Conservation (phyloP, 2,113 vertebrate genomes). For the Megaleporinus macrocephalus region DNA sequence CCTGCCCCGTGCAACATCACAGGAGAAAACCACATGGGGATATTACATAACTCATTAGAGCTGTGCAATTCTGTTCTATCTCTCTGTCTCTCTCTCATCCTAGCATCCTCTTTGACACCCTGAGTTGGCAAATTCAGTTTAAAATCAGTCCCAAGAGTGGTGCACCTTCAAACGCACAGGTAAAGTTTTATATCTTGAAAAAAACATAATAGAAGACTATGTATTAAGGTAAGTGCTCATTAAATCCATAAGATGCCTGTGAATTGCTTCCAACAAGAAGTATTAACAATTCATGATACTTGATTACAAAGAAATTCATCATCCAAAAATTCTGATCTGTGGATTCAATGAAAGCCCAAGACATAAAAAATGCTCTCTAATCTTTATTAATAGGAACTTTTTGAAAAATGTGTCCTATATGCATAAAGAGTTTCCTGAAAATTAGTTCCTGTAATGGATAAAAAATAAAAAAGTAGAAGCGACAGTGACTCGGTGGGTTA, state of each 20-base stretch:
- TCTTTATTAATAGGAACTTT: neutral
- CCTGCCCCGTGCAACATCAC: slow-evolving; percentile 78
- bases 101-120: slow-evolving; percentile 22
- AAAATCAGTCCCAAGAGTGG: slow-evolving; percentile 17
- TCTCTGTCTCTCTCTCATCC: slow-evolving; percentile 19
- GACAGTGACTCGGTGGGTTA: neutral
- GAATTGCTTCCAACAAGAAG: neutral
- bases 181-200: slow-evolving; percentile 26
- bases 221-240: too few relatives aligned
- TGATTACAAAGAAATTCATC: neutral
- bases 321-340: neutral
- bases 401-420: neutral
- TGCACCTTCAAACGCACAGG: slow-evolving; percentile 12
- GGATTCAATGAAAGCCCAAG: neutral
- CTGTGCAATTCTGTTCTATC: slow-evolving; percentile 44
- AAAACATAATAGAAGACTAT: too few relatives aligned
- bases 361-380: neutral
- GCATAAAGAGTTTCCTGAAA: neutral
- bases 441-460: neutral
- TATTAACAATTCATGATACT: neutral
- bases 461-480: neutral
- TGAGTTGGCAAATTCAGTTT: slow-evolving; percentile 23
- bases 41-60: slow-evolving; percentile 82
- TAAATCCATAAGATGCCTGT: too few relatives aligned
- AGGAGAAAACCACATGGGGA: slow-evolving; percentile 68